These are phyloP conservation scores for Anguilla japonica DNA, from an alignment of 2,113 vertebrate species.

Conservation along the genomic window DNA sequence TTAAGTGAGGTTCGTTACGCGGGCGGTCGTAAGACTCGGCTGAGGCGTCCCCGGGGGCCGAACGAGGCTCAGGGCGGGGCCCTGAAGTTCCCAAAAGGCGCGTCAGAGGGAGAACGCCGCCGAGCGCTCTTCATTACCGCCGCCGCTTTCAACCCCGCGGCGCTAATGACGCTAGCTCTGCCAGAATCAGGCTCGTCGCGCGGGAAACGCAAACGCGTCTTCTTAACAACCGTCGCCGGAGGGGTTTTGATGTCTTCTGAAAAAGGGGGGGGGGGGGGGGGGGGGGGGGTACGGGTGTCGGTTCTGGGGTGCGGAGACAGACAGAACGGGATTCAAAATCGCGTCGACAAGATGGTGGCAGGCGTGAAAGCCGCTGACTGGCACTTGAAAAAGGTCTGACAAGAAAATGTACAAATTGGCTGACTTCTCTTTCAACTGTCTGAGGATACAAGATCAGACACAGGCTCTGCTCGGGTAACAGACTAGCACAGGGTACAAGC, in stretches of 20 bases:
- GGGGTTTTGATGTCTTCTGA: neutral
- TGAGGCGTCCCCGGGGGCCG: neutral
- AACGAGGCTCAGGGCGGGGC: neutral
- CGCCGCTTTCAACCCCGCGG: neutral
- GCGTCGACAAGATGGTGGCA: neutral
- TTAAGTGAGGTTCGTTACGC: neutral
- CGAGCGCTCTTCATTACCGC: neutral
- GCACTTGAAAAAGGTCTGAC: constrained; percentile 52
- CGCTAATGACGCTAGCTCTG: neutral
- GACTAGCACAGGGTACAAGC: too few relatives aligned
- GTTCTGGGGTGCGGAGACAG: neutral
- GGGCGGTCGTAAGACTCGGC: neutral
- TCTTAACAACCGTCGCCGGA: neutral
- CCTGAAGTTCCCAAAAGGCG: neutral
- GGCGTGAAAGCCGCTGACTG: constrained; percentile 37
- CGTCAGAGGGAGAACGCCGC: neutral
- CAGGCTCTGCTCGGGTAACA: too few relatives aligned
- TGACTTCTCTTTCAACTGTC: constrained; percentile 14
- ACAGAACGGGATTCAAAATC: neutral
- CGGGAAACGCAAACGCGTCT: neutral
- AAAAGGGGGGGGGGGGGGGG: neutral
- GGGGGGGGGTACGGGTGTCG: neutral
- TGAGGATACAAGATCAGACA: too few relatives aligned
- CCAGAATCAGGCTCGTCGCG: neutral
- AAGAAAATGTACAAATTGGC: constrained; percentile 56